Evolutionary conservation across 53 echinoderm and acorn worm genomes (phyloP).

Genomic region (Luidia sarsii): DNA sequence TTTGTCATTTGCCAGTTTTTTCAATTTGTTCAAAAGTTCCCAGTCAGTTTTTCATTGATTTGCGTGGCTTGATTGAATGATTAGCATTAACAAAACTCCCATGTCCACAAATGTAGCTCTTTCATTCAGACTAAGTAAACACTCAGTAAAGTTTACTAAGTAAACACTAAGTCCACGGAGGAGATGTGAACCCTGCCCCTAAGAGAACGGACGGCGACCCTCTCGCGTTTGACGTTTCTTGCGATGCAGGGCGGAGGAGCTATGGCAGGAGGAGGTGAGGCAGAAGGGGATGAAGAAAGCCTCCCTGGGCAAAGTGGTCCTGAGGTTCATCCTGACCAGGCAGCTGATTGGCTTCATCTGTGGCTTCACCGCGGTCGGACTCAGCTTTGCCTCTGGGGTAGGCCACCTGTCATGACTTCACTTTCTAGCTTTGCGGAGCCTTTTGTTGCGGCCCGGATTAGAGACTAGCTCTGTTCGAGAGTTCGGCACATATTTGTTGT

Average conservation of each 20-base stretch:
- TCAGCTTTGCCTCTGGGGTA: constrained; percentile 26
- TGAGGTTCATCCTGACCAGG: constrained; percentile 77
- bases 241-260: constrained; percentile 68
- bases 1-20: no score
- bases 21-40: no score
- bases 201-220: no score
- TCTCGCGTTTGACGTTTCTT: no score
- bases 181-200: no score
- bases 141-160: no score
- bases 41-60: no score
- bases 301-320: constrained; percentile 65
- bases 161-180: no score
- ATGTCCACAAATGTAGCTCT: no score
- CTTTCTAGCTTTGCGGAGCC: neutral
- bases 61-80: no score
- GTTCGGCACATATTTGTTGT: neutral
- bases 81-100: no score
- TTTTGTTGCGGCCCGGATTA: neutral
- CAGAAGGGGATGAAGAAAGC: constrained; percentile 77
- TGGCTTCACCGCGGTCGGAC: constrained; percentile 22
- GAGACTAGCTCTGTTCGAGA: neutral
- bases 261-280: constrained; percentile 77
- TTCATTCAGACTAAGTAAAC: no score
- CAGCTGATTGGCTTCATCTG: constrained; percentile 45
- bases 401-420: neutral